These are phyloP conservation scores for Papilio polyxenes DNA, from an alignment of 1,140 invertebrate species.

Conservation along the genomic window DNA sequence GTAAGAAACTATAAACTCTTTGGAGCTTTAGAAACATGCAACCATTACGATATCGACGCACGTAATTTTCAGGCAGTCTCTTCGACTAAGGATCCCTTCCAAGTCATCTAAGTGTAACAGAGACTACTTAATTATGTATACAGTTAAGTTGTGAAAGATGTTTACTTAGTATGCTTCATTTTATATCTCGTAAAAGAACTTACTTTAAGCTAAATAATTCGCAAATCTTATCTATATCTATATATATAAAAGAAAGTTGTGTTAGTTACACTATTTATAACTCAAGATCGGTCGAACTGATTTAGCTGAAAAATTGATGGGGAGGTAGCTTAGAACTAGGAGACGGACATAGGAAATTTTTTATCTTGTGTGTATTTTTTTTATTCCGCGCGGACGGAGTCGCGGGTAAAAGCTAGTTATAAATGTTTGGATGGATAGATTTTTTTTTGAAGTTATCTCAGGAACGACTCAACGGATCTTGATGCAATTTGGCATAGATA, in stretches of 20 bases:
- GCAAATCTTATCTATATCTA: not conserved
- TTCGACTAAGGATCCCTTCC: not conserved
- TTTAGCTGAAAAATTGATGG: not conserved
- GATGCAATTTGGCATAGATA: too few species aligned
- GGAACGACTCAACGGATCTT: too few species aligned
- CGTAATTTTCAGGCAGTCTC: not conserved
- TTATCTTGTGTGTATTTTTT: too few species aligned
- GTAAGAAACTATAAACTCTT: not conserved
- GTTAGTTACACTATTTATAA: too few species aligned
- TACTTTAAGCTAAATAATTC: not conserved
- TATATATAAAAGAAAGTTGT: not conserved
- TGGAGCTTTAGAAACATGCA: not conserved
- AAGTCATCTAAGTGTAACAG: constrained; percentile 2
- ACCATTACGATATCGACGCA: not conserved
- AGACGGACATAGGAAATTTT: too few species aligned
- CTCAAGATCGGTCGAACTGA: too few species aligned
- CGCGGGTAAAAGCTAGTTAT: too few species aligned
- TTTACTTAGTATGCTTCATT: not conserved
- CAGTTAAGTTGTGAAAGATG: constrained; percentile 10
- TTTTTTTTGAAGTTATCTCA: too few species aligned
- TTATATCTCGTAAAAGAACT: not conserved
- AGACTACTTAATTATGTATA: constrained; percentile 21
- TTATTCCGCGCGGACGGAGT: too few species aligned
- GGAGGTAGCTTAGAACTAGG: too few species aligned
- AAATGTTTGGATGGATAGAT: too few species aligned